A percentile compares a stretch with the other conserved stretches of the same genome.
phyloP scores from a whole-genome alignment of 2,888 invertebrate species.

The Nemotelus nigrinus region DNA sequence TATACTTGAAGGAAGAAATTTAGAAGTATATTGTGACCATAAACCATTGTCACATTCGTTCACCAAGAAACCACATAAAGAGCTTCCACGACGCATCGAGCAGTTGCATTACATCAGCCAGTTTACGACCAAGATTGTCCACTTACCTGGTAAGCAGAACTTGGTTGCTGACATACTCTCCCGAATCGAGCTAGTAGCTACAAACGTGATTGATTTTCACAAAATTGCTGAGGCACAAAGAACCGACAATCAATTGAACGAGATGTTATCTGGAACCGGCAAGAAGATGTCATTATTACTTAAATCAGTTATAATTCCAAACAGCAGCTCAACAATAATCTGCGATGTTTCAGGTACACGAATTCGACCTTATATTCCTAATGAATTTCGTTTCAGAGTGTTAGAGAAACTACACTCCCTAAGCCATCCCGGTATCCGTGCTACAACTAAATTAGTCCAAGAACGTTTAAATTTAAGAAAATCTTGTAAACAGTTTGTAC shows the following conservation, averaged over 20 bases:
- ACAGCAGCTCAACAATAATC: background rate
- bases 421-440: constrained; percentile 21
- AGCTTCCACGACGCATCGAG: background rate
- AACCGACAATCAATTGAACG: background rate
- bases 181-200: background rate
- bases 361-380: constrained; percentile 37
- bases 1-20: background rate
- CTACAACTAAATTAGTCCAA: constrained; percentile 16
- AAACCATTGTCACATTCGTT: background rate
- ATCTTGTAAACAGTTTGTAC: background rate
- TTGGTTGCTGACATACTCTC: background rate
- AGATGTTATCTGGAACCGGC: background rate
- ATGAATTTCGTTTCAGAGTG: constrained; percentile 21
- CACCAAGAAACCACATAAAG: background rate
- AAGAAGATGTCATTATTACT: background rate
- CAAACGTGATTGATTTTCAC: background rate
- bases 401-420: constrained; percentile 17
- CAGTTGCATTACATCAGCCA: background rate
- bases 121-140: constrained; percentile 4
- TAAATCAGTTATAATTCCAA: background rate
- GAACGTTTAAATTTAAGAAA: constrained; percentile 35
- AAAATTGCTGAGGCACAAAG: background rate
- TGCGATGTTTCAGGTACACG: constrained; percentile 35
- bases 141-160: background rate
- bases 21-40: background rate